Conservation (phyloP, 2,888 invertebrate genomes). For the Andrena bucephala region DNA sequence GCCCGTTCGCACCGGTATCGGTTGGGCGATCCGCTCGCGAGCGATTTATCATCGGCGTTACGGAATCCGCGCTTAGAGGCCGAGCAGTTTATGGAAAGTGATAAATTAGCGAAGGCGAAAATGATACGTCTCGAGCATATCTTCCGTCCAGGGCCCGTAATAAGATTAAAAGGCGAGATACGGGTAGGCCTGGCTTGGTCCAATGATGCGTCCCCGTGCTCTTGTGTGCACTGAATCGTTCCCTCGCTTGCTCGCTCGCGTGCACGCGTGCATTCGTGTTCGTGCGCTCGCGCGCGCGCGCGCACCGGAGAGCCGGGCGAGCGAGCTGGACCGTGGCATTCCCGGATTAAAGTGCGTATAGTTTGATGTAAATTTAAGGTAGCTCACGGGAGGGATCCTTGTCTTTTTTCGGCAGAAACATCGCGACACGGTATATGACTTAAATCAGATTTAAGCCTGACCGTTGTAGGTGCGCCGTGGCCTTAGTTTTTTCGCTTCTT, state of each 20-base stretch:
- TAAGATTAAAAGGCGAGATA: conserved; percentile 80
- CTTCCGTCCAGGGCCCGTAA: conserved; percentile 74
- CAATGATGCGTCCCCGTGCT: conserved; percentile 51
- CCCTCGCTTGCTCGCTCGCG: background rate
- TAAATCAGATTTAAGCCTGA: conserved; percentile 79
- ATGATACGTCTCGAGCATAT: conserved; percentile 76
- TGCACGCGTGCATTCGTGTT: conserved; percentile 33
- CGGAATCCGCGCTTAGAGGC: conserved; percentile 68
- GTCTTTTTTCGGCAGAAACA: conserved; percentile 76
- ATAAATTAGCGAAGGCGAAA: conserved; percentile 76
- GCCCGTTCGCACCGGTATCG: conserved; percentile 46
- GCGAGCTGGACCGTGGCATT: conserved; percentile 58
- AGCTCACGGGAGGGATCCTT: conserved; percentile 76
- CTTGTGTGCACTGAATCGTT: conserved; percentile 33
- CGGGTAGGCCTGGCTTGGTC: conserved; percentile 66
- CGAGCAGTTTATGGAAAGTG: conserved; percentile 71
- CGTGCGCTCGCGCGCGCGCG: background rate
- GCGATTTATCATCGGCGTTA: conserved; percentile 69
- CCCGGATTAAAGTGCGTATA: conserved; percentile 78
- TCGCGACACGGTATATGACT: conserved; percentile 78
- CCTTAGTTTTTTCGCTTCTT: conserved; percentile 26
- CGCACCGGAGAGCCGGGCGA: background rate
- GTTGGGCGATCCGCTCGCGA: conserved; percentile 44
- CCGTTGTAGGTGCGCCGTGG: conserved; percentile 53
- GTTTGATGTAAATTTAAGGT: conserved; percentile 81